Evolutionary conservation across 2,797 vertebrate genomes (phyloP), one percentile per base, ranked within the genome.

Genomic region (Platyrinchus mystaceus): DNA sequence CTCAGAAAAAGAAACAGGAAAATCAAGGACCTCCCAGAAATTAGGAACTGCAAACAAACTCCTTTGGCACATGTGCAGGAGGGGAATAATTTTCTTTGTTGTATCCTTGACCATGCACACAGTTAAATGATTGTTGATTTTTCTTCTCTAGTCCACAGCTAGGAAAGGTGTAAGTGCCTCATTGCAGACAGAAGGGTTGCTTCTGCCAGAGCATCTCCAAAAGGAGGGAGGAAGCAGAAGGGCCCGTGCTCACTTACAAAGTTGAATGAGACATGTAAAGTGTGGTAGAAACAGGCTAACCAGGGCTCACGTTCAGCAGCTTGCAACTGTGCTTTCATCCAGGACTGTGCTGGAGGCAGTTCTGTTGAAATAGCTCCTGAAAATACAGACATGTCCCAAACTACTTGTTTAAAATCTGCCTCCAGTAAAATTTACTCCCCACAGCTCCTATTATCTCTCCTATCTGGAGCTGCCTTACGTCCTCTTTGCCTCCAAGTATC

Each of bases 341-440:
- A 70, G 87, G 77, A 87, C 67, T 92, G 14, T 88, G 95, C 95
- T 96, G 84, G 70, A 96, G 95, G 96, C 91, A 82, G 59, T 89
- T 76, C 63, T 46, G 79, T 89, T 95, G 90, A 93, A 96, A 94
- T 93, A 96, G 73, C 87, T 92, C 79, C 87, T 71, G 87, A 94
- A 96, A 94, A 95, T 68, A 91, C 14, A 95, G 94, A 88, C 34
- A 44, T 96, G 69, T 96, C 91, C 90, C 93, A 90, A n/a, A 96
- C 85, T 91, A 75, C 94, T 93, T 88, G 85, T 95, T 96, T 84
- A 69, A 96, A 94, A 95, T 63, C 73, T 94, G 88, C 94, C 94
- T 96, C 87, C 87, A 88, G 91, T 94, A 90, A 95, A 94, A 96
- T 95, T 81, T 88, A 39, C 58, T 90, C 69, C 80, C 85, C 59